phyloP scores from a whole-genome alignment of 2,113 vertebrate species.

The Phoxinus phoxinus region DNA sequence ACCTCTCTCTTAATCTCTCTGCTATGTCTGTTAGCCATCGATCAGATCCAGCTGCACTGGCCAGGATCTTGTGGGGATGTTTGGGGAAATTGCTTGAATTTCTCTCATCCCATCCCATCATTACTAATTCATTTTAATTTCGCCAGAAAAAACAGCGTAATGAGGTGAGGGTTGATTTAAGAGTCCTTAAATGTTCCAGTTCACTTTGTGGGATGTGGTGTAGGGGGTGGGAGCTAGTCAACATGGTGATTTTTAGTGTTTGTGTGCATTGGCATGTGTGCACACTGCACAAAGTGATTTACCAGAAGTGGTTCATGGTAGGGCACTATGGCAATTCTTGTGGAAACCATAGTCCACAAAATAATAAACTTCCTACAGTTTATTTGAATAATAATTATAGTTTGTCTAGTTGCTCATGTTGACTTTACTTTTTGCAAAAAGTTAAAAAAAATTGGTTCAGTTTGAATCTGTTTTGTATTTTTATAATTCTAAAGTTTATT shows the following conservation, averaged over 20 bases:
- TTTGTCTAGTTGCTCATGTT: background rate
- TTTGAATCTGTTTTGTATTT: too few species aligned
- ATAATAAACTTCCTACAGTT: background rate
- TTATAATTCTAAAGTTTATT: too few species aligned
- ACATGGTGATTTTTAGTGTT: conserved; percentile 19
- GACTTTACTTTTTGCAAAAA: background rate
- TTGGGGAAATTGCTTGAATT: conserved; percentile 64
- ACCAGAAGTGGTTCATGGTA: background rate
- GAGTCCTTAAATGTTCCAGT: conserved; percentile 9
- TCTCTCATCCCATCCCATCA: conserved; percentile 58
- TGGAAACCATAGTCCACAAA: background rate
- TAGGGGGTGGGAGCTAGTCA: conserved; percentile 24
- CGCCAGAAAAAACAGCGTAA: conserved; percentile 58
- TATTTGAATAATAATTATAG: background rate
- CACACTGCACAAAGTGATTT: background rate
- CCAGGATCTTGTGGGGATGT: conserved; percentile 61
- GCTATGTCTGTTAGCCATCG: conserved; percentile 64
- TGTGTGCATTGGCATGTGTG: conserved; percentile 22
- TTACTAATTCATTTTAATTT: conserved; percentile 61
- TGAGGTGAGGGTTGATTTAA: conserved; percentile 59
- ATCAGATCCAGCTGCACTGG: conserved; percentile 60
- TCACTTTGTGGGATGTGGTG: conserved; percentile 35
- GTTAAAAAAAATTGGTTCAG: too few species aligned
- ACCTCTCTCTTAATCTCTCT: conserved; percentile 53
- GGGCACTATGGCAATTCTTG: background rate